A percentile compares a stretch with the other conserved stretches of the same genome.
Conservation (phyloP, 2,113 vertebrate genomes). For the Dinomys branickii region DNA sequence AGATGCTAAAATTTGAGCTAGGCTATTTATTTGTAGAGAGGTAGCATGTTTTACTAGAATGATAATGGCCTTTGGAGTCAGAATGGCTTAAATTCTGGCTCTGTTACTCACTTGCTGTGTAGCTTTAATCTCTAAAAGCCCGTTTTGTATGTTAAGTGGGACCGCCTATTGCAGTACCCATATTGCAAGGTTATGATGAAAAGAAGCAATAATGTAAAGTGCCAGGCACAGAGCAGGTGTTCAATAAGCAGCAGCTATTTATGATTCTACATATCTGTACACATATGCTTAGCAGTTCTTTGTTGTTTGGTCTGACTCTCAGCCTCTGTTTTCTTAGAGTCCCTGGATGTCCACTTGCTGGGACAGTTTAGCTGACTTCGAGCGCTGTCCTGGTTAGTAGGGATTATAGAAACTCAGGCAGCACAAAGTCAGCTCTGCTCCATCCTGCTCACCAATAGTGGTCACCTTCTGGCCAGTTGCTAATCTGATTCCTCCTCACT, state of each 20-base stretch:
- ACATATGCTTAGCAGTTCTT: background rate
- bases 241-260: background rate
- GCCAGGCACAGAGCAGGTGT: background rate
- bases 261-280: background rate
- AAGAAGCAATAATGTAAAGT: constrained; percentile 7
- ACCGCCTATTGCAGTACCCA: background rate
- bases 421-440: background rate
- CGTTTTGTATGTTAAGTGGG: background rate
- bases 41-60: background rate
- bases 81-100: constrained; percentile 25
- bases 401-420: background rate
- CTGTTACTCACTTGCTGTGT: background rate
- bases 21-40: constrained; percentile 31
- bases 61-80: constrained; percentile 12
- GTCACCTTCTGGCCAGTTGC: background rate
- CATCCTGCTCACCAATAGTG: background rate
- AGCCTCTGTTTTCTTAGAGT: background rate
- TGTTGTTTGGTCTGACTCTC: background rate
- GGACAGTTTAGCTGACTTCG: background rate
- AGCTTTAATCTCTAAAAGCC: constrained; percentile 12
- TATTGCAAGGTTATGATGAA: background rate
- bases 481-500: background rate
- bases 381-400: background rate
- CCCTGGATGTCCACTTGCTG: background rate
- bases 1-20: background rate